A percentile compares a stretch with the other conserved stretches of the same genome.
Conservation (phyloP, 2,113 vertebrate species). For the Prolemur simus region DNA sequence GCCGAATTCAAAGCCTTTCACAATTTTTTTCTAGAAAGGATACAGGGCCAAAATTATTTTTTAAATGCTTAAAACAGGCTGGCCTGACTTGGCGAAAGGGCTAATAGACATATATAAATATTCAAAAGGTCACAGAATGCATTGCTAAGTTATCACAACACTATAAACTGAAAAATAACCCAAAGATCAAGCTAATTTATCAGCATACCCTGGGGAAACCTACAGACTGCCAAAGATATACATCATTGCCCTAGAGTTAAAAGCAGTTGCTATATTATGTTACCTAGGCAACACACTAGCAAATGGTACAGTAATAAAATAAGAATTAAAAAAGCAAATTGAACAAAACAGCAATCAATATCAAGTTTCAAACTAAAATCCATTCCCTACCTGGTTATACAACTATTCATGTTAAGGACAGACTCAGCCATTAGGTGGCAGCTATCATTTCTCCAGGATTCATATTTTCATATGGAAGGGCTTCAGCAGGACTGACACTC, state of each 20-base stretch:
- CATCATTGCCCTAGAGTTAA: conserved; percentile 41
- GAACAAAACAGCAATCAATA: conserved; percentile 31
- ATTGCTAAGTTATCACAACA: conserved; percentile 45
- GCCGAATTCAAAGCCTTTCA: background rate
- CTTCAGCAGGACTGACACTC: background rate
- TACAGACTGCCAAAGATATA: conserved; percentile 38
- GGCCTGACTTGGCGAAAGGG: background rate
- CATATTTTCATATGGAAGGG: background rate
- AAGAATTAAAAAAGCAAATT: conserved; percentile 29
- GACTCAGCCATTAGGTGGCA: background rate
- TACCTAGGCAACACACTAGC: conserved; percentile 55
- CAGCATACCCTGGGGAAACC: background rate
- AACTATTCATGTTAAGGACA: background rate
- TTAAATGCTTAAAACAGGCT: background rate
- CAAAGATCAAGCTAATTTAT: conserved; percentile 52
- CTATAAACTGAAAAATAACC: conserved; percentile 43
- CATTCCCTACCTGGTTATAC: background rate
- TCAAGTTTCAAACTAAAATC: conserved; percentile 28
- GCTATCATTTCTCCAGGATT: background rate
- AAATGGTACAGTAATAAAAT: conserved; percentile 43
- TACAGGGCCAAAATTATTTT: background rate
- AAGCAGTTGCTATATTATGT: conserved; percentile 43
- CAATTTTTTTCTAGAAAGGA: conserved; percentile 21
- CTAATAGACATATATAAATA: conserved; percentile 36
- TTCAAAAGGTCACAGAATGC: conserved; percentile 6